A percentile compares a stretch with the other conserved stretches of the same genome.
phyloP scores from a whole-genome alignment of 2,113 vertebrate species.

The Rhea pennata region DNA sequence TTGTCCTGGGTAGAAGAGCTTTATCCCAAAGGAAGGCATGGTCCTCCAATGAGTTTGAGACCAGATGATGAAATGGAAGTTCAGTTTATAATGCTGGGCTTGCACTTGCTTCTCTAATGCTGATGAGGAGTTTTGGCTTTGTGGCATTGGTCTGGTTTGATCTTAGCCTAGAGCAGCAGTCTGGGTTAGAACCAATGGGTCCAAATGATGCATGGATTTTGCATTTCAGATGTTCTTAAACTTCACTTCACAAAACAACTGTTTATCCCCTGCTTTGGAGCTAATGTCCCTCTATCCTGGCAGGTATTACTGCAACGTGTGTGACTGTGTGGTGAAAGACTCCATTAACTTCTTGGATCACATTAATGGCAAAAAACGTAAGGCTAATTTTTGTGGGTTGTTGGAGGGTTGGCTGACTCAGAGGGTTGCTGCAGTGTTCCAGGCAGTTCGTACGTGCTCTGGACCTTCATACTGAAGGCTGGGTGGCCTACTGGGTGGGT shows the following conservation, averaged over 20 bases:
- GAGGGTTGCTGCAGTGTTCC: not conserved
- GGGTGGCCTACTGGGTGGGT: not conserved
- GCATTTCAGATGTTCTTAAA: not conserved
- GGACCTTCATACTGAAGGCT: not conserved
- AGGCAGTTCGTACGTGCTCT: not conserved
- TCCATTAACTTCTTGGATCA: conserved; percentile 99
- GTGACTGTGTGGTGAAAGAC: conserved; percentile 99
- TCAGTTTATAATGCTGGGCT: not conserved
- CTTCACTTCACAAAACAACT: no score
- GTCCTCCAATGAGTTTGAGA: not conserved
- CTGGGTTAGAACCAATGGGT: no score
- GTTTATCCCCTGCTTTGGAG: not conserved
- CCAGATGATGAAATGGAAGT: not conserved
- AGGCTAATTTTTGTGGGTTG: conserved; percentile 51
- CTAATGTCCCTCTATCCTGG: not conserved
- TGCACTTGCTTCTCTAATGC: not conserved
- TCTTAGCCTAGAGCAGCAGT: not conserved
- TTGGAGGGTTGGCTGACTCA: not conserved
- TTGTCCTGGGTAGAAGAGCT: not conserved
- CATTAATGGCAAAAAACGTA: conserved; percentile 99
- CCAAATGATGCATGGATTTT: not conserved
- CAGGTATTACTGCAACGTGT: conserved; percentile 98
- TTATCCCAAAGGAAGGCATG: not conserved
- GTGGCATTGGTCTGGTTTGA: not conserved
- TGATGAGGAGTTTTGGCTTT: no score